These are phyloP conservation scores for Oncorhynchus clarkii DNA, from an alignment of 2,113 vertebrate species.

Conservation along the genomic window DNA sequence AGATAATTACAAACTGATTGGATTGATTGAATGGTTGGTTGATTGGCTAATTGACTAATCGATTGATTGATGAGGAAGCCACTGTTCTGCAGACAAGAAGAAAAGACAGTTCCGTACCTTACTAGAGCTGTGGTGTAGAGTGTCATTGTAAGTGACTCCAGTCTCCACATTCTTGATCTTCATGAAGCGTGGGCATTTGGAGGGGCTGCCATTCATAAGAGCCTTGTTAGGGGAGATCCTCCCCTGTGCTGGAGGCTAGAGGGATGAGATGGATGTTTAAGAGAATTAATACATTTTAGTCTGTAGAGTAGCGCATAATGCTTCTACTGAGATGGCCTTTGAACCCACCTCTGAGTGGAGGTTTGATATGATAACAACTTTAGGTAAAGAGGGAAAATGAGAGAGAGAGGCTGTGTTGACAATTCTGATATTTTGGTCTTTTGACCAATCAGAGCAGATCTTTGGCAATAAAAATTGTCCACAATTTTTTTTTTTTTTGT, in stretches of 20 bases:
- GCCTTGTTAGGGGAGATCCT: conserved; percentile 80
- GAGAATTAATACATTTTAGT: not conserved
- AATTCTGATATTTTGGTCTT: no score
- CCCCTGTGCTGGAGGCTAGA: conserved; percentile 67
- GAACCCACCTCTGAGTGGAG: not conserved
- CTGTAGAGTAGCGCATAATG: not conserved
- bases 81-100: not conserved
- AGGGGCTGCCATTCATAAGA: conserved; percentile 84
- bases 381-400: not conserved
- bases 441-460: no score
- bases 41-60: not conserved
- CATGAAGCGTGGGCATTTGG: conserved; percentile 90
- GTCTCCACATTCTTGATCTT: conserved; percentile 97
- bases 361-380: not conserved
- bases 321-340: not conserved
- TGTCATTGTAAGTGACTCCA: conserved; percentile 80
- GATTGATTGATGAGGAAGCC: not conserved
- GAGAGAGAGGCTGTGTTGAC: not conserved
- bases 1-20: no score
- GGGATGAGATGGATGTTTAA: not conserved
- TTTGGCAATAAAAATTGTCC: no score
- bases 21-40: not conserved
- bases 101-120: conserved; percentile 72
- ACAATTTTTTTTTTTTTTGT: no score
- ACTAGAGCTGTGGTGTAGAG: conserved; percentile 82